phyloP scores from a whole-genome alignment of 2,888 invertebrate genomes.

The Andrena dorsata region DNA sequence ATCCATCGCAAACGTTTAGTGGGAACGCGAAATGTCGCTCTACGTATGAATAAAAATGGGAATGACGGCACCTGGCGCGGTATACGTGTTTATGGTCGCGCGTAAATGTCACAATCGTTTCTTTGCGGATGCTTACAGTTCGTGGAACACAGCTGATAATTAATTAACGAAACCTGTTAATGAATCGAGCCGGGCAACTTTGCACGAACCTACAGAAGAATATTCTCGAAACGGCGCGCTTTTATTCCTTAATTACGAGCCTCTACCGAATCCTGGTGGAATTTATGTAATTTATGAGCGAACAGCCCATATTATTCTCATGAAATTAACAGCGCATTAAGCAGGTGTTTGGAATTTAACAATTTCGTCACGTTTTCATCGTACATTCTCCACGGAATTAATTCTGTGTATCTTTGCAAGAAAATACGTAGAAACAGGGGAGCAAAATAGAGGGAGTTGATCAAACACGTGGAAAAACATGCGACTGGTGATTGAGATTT shows the following conservation, averaged over 20 bases:
- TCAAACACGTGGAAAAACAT: no score
- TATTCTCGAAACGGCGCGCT: background rate
- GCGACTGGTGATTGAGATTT: no score
- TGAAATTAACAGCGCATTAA: no score
- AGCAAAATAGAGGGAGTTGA: no score
- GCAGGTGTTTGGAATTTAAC: no score
- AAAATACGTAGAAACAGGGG: no score
- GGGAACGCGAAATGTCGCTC: constrained; percentile 3
- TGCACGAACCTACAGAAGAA: background rate
- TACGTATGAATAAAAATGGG: background rate
- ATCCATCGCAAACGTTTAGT: background rate
- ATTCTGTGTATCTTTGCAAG: no score
- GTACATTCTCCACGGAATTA: no score
- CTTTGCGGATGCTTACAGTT: background rate
- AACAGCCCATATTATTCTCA: no score
- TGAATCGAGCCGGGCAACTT: background rate
- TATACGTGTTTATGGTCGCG: background rate
- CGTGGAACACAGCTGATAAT: background rate
- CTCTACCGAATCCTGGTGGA: background rate
- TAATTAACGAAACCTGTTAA: constrained; percentile 19
- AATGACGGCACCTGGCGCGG: background rate
- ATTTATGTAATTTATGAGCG: background rate
- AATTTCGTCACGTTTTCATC: no score
- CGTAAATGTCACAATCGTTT: constrained; percentile 20
- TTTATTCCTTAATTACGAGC: background rate